phyloP scores from a whole-genome alignment of 2,113 vertebrate species.

The Neogale vison region DNA sequence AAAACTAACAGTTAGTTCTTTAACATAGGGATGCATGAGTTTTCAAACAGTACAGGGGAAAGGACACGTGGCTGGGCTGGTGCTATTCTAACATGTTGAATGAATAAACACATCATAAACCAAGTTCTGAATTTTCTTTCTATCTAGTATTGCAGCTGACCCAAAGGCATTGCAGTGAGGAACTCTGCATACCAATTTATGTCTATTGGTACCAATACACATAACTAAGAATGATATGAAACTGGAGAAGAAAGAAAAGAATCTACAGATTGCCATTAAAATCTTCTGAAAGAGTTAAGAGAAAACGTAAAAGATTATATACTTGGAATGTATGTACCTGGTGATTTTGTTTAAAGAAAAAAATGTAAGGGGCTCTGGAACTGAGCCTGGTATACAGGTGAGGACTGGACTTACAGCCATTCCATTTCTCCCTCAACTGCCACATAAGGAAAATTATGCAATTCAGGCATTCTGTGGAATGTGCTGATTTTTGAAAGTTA shows the following conservation, averaged over 20 bases:
- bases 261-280: neutral
- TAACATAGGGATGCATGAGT: neutral
- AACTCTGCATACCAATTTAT: too few relatives aligned
- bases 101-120: neutral
- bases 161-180: neutral
- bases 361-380: neutral
- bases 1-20: constrained; percentile 12
- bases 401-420: neutral
- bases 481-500: constrained; percentile 27
- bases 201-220: neutral
- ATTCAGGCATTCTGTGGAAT: constrained; percentile 38
- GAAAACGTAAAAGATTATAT: neutral
- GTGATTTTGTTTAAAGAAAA: constrained; percentile 43
- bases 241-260: neutral
- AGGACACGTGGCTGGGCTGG: neutral
- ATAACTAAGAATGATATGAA: neutral
- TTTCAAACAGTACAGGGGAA: constrained; percentile 9
- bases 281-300: constrained; percentile 47
- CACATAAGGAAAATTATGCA: constrained; percentile 6
- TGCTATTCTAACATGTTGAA: neutral
- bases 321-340: neutral
- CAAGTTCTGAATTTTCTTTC: neutral
- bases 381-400: neutral
- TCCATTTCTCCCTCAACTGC: neutral
- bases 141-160: neutral